Conservation (phyloP, 2,797 vertebrate genomes). For the Pseudochirops cupreus region DNA sequence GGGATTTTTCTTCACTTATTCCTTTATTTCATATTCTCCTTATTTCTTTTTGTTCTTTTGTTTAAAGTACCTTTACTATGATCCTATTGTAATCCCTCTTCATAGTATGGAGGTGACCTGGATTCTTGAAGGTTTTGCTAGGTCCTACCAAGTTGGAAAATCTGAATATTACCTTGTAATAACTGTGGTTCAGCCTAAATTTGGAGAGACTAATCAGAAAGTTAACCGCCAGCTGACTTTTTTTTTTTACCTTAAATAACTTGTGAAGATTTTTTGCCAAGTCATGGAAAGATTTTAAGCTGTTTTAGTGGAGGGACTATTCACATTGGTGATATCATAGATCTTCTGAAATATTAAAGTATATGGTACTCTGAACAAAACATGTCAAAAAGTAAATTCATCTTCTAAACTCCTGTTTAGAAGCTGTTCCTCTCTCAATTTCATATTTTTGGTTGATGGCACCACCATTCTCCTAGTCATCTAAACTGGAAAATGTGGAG, state of each 20-base stretch:
- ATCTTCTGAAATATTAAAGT: background rate
- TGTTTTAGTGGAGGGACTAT: background rate
- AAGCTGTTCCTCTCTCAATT: background rate
- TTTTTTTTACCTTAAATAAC: background rate
- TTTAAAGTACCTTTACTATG: background rate
- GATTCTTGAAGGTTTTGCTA: background rate
- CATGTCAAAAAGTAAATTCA: background rate
- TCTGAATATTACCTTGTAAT: background rate
- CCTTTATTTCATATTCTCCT: background rate
- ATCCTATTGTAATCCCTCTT: background rate
- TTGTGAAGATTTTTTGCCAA: background rate
- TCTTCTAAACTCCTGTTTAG: background rate
- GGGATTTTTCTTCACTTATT: background rate
- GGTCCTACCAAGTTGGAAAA: background rate
- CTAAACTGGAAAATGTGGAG: background rate
- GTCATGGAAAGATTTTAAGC: background rate
- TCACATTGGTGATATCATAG: background rate
- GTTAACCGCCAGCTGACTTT: background rate
- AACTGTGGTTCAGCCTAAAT: background rate
- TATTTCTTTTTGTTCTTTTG: background rate
- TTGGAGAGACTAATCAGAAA: background rate
- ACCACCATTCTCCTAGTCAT: background rate
- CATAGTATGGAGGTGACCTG: background rate
- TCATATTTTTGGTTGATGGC: background rate
- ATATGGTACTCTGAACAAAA: background rate